A percentile compares a stretch with the other conserved stretches of the same genome.
These are phyloP conservation scores for Timema cristinae DNA, from an alignment of 2,888 invertebrate genomes.

Conservation along the genomic window DNA sequence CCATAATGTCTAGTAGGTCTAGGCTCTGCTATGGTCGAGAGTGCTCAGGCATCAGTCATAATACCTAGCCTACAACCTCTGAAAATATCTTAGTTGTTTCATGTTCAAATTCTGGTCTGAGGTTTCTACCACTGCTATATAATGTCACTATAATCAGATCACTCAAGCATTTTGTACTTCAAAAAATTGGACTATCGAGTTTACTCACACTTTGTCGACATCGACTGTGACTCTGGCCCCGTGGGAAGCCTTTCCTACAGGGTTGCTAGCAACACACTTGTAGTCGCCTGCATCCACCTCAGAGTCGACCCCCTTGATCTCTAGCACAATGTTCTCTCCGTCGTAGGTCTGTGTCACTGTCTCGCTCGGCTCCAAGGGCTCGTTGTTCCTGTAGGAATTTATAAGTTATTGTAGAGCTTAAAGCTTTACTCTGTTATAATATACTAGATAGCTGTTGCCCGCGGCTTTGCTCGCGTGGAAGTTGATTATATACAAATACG, in stretches of 20 bases:
- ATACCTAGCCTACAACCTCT: too few relatives aligned
- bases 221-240: constrained; percentile 82
- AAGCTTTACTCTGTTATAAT: too few relatives aligned
- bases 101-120: too few relatives aligned
- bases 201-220: constrained; percentile 66
- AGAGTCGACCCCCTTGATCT: constrained; percentile 74
- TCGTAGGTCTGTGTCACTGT: constrained; percentile 75
- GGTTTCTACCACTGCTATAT: too few relatives aligned
- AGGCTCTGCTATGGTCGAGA: too few relatives aligned
- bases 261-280: constrained; percentile 85
- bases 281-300: constrained; percentile 89
- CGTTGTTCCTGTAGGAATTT: constrained; percentile 61
- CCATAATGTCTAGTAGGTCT: too few relatives aligned
- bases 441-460: too few relatives aligned
- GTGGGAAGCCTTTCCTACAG: constrained; percentile 84
- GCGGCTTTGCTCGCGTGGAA: too few relatives aligned
- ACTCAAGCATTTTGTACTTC: neutral
- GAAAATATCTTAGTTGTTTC: too few relatives aligned
- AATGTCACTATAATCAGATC: too few relatives aligned
- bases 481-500: too few relatives aligned
- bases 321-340: constrained; percentile 77
- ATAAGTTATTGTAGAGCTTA: constrained; percentile 5
- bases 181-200: neutral
- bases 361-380: constrained; percentile 69
- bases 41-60: too few relatives aligned